Base-by-base conservation (phyloP, 2,113 vertebrate species). In the Cottus gobio region DNA sequence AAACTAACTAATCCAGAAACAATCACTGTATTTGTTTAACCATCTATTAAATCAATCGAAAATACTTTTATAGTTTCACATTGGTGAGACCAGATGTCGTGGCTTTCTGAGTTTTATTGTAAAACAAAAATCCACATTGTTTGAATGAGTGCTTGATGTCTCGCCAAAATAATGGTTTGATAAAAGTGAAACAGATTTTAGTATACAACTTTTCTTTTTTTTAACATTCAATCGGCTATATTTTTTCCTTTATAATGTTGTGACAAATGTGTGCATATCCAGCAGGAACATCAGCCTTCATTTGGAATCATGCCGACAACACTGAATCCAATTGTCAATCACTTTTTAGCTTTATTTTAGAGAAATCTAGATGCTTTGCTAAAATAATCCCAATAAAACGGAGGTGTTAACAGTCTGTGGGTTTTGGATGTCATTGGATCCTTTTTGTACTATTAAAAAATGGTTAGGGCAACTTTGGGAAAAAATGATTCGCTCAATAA, bases 21-120 rank as follows among this genome's bases (percentile, higher is more conserved):
- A 71, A n/a, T 50, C 7, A 3, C 12, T 44, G 8, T 61, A 69
- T 73, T 71, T 74, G 20, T 66, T 50, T 48, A 81, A 76, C 30
- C 58, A 71, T 58, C 42, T 87, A 42, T 75, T 60, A 20, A 65
- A 61, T 60, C 48, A 39, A 2, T 48, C 56, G 2, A 56, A 28
- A 48, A 18, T 3, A 28, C 7, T 61, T 62, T 72, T 58, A 72
- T 57, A 28, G 57, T 12, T 77, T 72, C 56, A 54, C 22, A 54
- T 34, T 18, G 13, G 4, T 37, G 20, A 58, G 30, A 37, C 30
- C 39, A 63, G 63, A 74, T 68, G 63, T 73, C 39, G 48, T 37
- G 48, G 20, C 31, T 30, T 20, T 52, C 11, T 2, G 57, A 15
- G 34, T 71, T 71, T 20, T 0, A 56, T 34, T 71, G 46, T 48